Evolutionary conservation across 2,888 invertebrate genomes (phyloP), one percentile per base, ranked within the genome.

Genomic region (Limnephilus auricula): DNA sequence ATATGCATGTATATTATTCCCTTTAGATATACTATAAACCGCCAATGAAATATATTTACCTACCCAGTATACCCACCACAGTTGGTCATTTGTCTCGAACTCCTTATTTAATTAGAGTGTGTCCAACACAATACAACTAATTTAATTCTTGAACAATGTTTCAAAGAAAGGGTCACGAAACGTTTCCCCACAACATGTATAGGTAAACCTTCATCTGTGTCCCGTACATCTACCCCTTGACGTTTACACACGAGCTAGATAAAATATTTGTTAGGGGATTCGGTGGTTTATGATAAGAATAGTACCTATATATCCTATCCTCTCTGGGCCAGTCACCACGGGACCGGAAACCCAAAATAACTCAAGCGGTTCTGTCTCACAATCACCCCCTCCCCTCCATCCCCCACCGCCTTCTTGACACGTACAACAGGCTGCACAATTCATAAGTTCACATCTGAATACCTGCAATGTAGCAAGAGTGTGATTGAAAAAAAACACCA

Each of bases 211-310:
- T 25, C 65, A 65, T 65, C 25, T 65, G 65, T 65, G 65, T 65
- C 65, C 65, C 65, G 1, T 65, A 65, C 65, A 65, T 65, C 18
- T 87, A 50, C 34, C 34, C 31, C 65, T 50, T 78, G 87, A 89
- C 79, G 37, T 89, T 89, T 37, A 79, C 32, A 88, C 78, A 45
- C 45, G 31, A 89, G 80, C 80, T 50, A 89, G 40, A 40, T 89
- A 79, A 89, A 89, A 89, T 89, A 79, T 89, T 89, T 89, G 89
- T 89, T 80, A 40, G 40, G 89, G 89, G 40, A 37, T 89, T 89
- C 30, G 9, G 89, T 80, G 30, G 25, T 37, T 40, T 37, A 89
- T 32, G 80, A 89, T 79, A 89, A 89, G 80, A 79, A 37, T 15
- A 30, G 45, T 37, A 45, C 45, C 15, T 45, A 15, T 9, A 13